Evolutionary conservation across 2,888 invertebrate species (phyloP).

Genomic region (Megaustenia siamemsis): DNA sequence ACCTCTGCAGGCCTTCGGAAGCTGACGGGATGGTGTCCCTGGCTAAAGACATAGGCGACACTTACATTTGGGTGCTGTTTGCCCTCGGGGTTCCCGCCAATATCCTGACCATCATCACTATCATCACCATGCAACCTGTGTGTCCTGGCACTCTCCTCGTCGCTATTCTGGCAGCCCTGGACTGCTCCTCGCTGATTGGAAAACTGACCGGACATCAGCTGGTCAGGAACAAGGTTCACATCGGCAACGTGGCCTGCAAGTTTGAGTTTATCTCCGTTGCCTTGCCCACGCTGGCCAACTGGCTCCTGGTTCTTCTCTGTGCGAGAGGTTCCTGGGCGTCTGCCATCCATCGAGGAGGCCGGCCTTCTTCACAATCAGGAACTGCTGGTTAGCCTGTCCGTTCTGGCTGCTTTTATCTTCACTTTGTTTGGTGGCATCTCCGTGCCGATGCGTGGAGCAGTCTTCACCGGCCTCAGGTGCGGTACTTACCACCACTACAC

Average conservation of each 20-base stretch:
- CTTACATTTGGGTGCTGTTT: conserved; percentile 58
- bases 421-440: neutral
- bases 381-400: neutral
- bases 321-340: conserved; percentile 58
- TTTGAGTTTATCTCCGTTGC: conserved; percentile 44
- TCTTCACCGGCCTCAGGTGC: neutral
- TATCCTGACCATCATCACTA: conserved; percentile 54
- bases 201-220: conserved; percentile 58
- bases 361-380: neutral
- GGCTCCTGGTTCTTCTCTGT: conserved; percentile 59
- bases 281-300: conserved; percentile 55
- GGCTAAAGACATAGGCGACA: conserved; percentile 34
- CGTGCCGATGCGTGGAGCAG: neutral
- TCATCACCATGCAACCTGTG: conserved; percentile 52
- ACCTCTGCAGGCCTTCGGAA: conserved; percentile 22
- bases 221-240: conserved; percentile 43
- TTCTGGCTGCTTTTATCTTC: neutral
- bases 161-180: conserved; percentile 56
- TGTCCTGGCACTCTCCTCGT: conserved; percentile 55
- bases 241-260: conserved; percentile 53
- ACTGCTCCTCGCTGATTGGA: conserved; percentile 52
- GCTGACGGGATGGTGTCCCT: neutral
- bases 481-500: neutral
- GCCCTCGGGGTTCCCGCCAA: conserved; percentile 56
- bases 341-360: conserved; percentile 29